Base-by-base conservation (phyloP, 1,140 invertebrate species). In the Zaprionus inermis region DNA sequence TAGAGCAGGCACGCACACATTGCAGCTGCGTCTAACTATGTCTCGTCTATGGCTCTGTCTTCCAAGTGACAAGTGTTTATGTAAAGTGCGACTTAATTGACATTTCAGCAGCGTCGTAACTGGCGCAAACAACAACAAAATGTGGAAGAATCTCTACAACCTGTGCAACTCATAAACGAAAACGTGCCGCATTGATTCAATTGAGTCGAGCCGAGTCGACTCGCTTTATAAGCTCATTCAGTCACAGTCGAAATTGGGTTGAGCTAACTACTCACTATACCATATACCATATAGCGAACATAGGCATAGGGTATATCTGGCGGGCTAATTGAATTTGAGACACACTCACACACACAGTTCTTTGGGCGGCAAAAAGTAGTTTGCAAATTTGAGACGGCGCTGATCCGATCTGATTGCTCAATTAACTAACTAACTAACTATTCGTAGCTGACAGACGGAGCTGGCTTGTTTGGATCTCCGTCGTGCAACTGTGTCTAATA, bases 61-160 rank as follows among this genome's bases (percentile, higher is more conserved):
- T 55, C 51, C 36, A 61, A 51, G 66, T 79, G 71, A 79, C 79
- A 77, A 88, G 83, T 82, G 79, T 82, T 88, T 82, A 74, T 86
- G 82, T 86, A 88, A 86, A 72, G 63, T 9, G 7, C 7, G 61
- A 82, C 83, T 86, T 88, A 86, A 86, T 86, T 86, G 82, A 88
- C 82, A 86, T 86, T 88, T 77, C 52, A 88, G 81, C 78, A 65
- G 46, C 70, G 41, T 52, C 54, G 67, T 85, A 76, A 81, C 76
- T 69, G 65, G 66, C 46, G 59, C 68, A 75, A 58, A 44, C 28
- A 61, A 24, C 44, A 51, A 51, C 10, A 20, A 14, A 28, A 61
- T 36, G 16, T 0, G 5, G 24, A 28, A 28, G 16, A 36, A 24
- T 41, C 36, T 41, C 28, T 28, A 44, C 51, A 44, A 44, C 38